phyloP scores from a whole-genome alignment of 2,113 vertebrate species.

The Eulacestoma nigropectus region DNA sequence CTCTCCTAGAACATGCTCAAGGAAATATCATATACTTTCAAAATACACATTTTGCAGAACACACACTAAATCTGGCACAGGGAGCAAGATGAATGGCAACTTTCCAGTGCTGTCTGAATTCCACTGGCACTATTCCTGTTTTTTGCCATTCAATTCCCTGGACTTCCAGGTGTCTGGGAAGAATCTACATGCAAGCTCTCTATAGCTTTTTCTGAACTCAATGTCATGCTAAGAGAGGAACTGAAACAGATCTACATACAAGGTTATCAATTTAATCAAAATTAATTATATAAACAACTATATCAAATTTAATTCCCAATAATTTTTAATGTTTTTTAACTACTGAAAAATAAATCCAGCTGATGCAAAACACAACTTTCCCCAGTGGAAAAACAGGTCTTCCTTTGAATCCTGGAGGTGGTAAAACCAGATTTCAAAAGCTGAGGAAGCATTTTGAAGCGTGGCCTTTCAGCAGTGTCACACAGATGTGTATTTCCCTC shows the following conservation, averaged over 20 bases:
- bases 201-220: background rate
- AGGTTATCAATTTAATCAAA: background rate
- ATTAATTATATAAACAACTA: background rate
- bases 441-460: background rate
- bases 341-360: background rate
- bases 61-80: background rate
- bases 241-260: background rate
- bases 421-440: background rate
- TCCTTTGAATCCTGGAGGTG: background rate
- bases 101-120: background rate
- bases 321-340: background rate
- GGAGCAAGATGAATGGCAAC: background rate
- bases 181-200: background rate
- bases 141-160: background rate
- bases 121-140: background rate
- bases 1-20: background rate
- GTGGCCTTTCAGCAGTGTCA: background rate
- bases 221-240: background rate
- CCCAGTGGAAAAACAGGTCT: background rate
- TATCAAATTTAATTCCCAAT: background rate
- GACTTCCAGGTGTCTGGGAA: background rate
- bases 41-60: background rate
- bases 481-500: background rate
- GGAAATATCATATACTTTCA: background rate
- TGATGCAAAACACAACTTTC: background rate